Percentiles rank a stretch among this genome's conserved stretches.
These are phyloP conservation scores for Smittia aterrima DNA, from an alignment of 2,888 invertebrate genomes.

Conservation along the genomic window DNA sequence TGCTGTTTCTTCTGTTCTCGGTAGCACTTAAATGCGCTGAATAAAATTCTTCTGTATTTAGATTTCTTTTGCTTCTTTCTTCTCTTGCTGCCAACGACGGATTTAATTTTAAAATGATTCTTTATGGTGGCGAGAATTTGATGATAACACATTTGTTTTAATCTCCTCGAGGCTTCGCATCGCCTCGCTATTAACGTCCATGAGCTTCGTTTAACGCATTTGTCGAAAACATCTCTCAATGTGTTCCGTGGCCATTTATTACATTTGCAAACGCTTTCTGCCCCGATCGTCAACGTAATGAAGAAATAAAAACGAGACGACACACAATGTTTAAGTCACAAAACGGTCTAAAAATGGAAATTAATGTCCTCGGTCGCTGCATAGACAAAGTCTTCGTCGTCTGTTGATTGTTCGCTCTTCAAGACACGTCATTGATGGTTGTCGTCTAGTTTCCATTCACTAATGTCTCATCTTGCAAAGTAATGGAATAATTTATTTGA, in stretches of 20 bases:
- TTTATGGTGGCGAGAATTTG: constrained; percentile 8
- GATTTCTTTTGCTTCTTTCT: not conserved
- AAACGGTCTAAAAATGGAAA: constrained; percentile 10
- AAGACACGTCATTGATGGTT: not conserved
- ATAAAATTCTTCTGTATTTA: not conserved
- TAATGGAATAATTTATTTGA: constrained; percentile 1
- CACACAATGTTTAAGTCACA: not conserved
- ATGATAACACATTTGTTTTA: constrained; percentile 8
- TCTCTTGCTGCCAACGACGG: not conserved
- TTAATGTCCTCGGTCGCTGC: not conserved
- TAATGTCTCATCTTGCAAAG: not conserved
- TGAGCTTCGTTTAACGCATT: not conserved
- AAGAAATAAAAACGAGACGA: constrained; percentile 17
- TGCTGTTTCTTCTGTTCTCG: not conserved
- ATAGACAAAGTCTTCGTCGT: not conserved
- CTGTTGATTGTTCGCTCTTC: not conserved
- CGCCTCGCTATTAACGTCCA: not conserved
- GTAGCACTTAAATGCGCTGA: not conserved
- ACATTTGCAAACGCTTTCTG: not conserved
- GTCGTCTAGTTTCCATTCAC: not conserved
- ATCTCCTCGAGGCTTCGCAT: not conserved
- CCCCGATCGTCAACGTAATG: not conserved
- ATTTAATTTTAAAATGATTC: constrained; percentile 14
- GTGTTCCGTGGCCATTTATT: not conserved
- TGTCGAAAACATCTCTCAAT: not conserved